A percentile compares a stretch with the other conserved stretches of the same genome.
These are phyloP conservation scores for Pseudolaguvia tuberculata DNA, from an alignment of 2,113 vertebrate species.

Conservation along the genomic window DNA sequence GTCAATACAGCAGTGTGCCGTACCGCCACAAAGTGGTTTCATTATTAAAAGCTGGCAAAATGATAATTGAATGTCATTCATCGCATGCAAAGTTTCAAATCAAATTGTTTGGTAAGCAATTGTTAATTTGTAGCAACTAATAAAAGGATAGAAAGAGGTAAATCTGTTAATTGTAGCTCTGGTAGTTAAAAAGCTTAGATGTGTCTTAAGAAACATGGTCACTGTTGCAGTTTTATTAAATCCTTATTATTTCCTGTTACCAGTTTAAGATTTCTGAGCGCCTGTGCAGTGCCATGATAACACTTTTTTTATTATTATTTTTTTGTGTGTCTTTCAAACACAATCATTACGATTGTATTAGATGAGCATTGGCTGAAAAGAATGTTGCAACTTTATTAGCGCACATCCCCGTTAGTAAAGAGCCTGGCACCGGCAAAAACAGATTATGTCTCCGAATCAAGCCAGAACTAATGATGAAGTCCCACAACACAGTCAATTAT, in stretches of 20 bases:
- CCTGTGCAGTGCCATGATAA: constrained; percentile 72
- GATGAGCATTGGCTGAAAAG: constrained; percentile 64
- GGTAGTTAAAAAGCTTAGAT: constrained; percentile 72
- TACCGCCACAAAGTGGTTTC: constrained; percentile 1
- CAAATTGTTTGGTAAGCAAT: constrained; percentile 58
- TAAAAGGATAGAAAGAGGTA: constrained; percentile 42
- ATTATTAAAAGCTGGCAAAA: constrained; percentile 7
- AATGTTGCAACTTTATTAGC: constrained; percentile 69
- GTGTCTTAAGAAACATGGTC: constrained; percentile 62
- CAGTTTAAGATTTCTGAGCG: constrained; percentile 73
- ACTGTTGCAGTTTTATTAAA: constrained; percentile 72
- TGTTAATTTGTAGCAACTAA: constrained; percentile 69
- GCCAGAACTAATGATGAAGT: constrained; percentile 67
- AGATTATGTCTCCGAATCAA: constrained; percentile 74
- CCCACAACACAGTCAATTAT: constrained; percentile 74
- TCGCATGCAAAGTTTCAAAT: constrained; percentile 53
- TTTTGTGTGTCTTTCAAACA: constrained; percentile 67
- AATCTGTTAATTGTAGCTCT: constrained; percentile 70
- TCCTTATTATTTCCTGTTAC: constrained; percentile 75
- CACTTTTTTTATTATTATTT: constrained; percentile 40
- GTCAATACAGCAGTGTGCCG: constrained; percentile 30
- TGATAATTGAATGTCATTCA: constrained; percentile 21
- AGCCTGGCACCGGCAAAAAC: constrained; percentile 60
- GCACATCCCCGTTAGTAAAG: constrained; percentile 61
- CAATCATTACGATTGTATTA: constrained; percentile 70